A percentile compares a stretch with the other conserved stretches of the same genome.
Conservation (phyloP, 2,797 vertebrate genomes). For the Notolabrus celidotus region DNA sequence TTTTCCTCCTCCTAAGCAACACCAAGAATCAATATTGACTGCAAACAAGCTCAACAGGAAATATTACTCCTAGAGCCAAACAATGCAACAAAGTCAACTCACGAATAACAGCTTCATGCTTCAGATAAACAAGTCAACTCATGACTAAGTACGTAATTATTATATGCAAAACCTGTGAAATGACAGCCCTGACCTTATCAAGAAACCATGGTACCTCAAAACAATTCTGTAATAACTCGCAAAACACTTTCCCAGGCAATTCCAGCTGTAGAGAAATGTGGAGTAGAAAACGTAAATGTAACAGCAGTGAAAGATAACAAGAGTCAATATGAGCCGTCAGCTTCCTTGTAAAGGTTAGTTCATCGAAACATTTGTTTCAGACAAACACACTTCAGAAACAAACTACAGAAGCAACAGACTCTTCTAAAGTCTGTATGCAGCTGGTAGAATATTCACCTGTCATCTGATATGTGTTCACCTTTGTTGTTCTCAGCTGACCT, state of each 20-base stretch:
- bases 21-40: not conserved
- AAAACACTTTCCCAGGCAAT: slow-evolving; percentile 28
- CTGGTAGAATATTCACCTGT: slow-evolving; percentile 13
- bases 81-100: not conserved
- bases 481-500: slow-evolving; percentile 12
- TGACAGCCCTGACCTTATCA: slow-evolving; percentile 54
- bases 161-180: slow-evolving; percentile 31
- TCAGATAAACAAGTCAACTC: not conserved
- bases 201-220: slow-evolving; percentile 23
- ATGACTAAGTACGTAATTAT: not conserved
- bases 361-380: slow-evolving; percentile 3
- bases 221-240: slow-evolving; percentile 25
- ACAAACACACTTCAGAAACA: slow-evolving; percentile 17
- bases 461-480: slow-evolving; percentile 1
- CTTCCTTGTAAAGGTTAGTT: slow-evolving; percentile 29
- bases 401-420: not conserved
- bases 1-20: not conserved
- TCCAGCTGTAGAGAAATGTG: slow-evolving; percentile 37
- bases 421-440: not conserved
- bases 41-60: not conserved
- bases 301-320: slow-evolving; percentile 31
- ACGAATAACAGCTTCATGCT: not conserved
- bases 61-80: not conserved
- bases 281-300: slow-evolving; percentile 34
- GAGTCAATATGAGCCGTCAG: slow-evolving; percentile 30